Conservation (phyloP, 1,140 invertebrate genomes). For the Bombus confusus region DNA sequence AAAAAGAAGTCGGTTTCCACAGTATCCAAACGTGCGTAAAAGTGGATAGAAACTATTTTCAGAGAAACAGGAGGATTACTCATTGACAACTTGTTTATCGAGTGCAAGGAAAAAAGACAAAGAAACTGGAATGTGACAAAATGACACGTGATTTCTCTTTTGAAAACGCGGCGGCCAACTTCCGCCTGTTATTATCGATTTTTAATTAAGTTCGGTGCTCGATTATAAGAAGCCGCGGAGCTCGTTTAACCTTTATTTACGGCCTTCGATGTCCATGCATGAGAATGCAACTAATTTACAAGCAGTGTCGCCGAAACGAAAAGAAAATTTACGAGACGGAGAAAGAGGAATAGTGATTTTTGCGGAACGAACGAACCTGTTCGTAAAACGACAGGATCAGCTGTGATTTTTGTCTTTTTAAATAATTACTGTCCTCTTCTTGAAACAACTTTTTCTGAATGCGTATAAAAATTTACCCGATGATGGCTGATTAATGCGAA, state of each 20-base stretch:
- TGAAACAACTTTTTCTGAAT: no score
- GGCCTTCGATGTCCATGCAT: constrained; percentile 3
- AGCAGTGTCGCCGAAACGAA: not conserved
- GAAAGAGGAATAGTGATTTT: not conserved
- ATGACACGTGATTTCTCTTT: not conserved
- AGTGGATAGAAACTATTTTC: not conserved
- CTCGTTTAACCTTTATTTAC: constrained; percentile 25
- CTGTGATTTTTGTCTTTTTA: not conserved
- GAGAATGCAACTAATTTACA: constrained; percentile 27
- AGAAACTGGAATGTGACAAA: constrained; percentile 3
- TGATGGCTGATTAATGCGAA: not conserved
- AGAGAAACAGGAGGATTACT: not conserved
- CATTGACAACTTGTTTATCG: not conserved
- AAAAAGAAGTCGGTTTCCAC: not conserved
- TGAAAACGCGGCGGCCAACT: not conserved
- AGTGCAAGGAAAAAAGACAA: not conserved
- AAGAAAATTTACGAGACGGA: not conserved
- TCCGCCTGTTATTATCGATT: constrained; percentile 9
- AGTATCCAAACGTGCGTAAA: not conserved
- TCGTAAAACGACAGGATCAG: not conserved
- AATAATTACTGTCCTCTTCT: no score
- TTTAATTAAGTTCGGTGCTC: constrained; percentile 15
- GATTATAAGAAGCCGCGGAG: constrained; percentile 8
- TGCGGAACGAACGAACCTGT: not conserved
- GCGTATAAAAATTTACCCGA: not conserved